phyloP scores from a whole-genome alignment of 2,888 invertebrate species.

The Dastarcus helophoroides region DNA sequence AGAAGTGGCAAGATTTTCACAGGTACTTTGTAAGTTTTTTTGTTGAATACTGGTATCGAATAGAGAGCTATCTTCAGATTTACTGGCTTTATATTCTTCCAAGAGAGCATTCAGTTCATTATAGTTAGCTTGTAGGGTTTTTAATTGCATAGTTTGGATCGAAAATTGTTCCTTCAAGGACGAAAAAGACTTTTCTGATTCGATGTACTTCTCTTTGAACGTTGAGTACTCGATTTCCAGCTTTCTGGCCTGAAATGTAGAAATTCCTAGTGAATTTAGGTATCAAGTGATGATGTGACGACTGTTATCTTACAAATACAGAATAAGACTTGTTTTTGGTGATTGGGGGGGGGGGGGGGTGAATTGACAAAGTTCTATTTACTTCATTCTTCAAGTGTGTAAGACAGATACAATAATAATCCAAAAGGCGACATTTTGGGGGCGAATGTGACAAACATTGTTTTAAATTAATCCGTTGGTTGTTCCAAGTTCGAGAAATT shows the following conservation, averaged over 20 bases:
- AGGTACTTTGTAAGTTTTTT: no score
- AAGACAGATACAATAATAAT: no score
- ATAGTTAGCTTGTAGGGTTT: slow-evolving; percentile 24
- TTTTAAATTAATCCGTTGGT: no score
- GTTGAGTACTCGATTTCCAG: slow-evolving; percentile 28
- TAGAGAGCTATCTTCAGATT: slow-evolving; percentile 20
- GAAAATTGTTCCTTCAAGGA: slow-evolving; percentile 21
- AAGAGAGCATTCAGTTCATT: slow-evolving; percentile 36
- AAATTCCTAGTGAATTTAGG: not conserved
- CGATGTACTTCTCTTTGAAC: slow-evolving; percentile 27
- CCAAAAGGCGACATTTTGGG: no score
- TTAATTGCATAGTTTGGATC: slow-evolving; percentile 24
- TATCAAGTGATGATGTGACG: no score
- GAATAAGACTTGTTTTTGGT: no score
- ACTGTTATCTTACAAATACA: no score
- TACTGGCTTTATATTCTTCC: slow-evolving; percentile 31
- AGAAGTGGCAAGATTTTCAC: slow-evolving; percentile 31
- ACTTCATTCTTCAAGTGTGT: no score
- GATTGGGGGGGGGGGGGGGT: no score
- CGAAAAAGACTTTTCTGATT: slow-evolving; percentile 25
- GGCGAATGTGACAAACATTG: no score
- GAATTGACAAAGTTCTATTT: no score
- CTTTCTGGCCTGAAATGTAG: slow-evolving; percentile 33
- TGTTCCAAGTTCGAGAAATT: no score
- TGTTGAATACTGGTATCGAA: slow-evolving; percentile 27